Evolutionary conservation across 2,113 vertebrate genomes (phyloP), one percentile per base, ranked within the genome.

Genomic region (Pterophyllum scalare): DNA sequence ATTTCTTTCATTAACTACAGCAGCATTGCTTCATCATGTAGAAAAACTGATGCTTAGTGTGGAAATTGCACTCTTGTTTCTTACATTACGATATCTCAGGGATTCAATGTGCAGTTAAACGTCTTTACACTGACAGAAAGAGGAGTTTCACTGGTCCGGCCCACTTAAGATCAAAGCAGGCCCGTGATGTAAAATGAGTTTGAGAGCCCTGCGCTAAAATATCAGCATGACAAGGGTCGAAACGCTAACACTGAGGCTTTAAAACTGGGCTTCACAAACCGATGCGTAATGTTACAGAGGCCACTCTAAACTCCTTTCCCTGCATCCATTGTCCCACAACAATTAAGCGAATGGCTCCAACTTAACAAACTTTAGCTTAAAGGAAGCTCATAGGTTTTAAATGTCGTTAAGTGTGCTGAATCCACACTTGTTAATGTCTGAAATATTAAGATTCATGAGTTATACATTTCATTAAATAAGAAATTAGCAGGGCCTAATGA

Each of bases 381-480:
- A 43, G 33, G 65, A 72, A 72, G 46, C 46, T n/a, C 67, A 54
- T 31, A 54, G 28, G 26, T 59, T 59, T 49, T 24, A 57, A 59
- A 77, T 83, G 74, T 43, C 40, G 35, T 49, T 19, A 20, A 3
- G 17, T 3, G 11, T 81, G 40, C 70, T 75, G 70, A 76, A 76
- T 76, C 61, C 31, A 81, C 72, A 56, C 46, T 72, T 59, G 70
- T 38, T 83, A 84, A 81, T 81, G 62, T 67, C 61, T 22, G 6
- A 10, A 57, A 77, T 61, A 72, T 67, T 56, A 75, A 95, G 92
- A 96, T 94, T 96, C 95, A 88, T 95, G 95, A 97, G 82, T 94
- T 94, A 95, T 93, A 93, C 95, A 93, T 94, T 95, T 94, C 94
- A 94, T 95, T 96, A 95, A 96, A 94, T 95, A 92, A 93, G 94